These are phyloP conservation scores for Austrofundulus limnaeus DNA, from an alignment of 2,113 vertebrate genomes.

Conservation along the genomic window DNA sequence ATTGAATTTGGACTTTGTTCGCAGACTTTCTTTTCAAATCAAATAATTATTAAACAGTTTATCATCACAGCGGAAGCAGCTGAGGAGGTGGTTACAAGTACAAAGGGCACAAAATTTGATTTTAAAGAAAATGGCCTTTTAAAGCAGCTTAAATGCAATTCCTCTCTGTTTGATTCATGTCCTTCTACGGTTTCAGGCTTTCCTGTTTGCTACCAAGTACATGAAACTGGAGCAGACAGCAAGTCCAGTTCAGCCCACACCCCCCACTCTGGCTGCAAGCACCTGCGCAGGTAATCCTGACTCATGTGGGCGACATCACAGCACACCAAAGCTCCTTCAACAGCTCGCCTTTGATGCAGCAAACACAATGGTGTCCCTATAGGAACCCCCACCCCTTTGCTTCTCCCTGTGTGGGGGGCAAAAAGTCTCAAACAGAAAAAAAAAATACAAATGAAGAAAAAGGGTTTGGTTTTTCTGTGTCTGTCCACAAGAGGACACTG, in stretches of 20 bases:
- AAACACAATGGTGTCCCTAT: conserved; percentile 77
- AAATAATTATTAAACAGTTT: conserved; percentile 23
- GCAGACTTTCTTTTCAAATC: too few species aligned
- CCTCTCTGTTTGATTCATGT: conserved; percentile 8
- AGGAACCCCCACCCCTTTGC: conserved; percentile 36
- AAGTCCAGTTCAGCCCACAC: conserved; percentile 11
- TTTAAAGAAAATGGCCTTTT: not conserved
- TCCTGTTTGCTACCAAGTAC: conserved; percentile 29
- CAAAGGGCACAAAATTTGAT: not conserved
- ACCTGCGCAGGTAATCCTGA: conserved; percentile 66
- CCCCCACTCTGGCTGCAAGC: conserved; percentile 35
- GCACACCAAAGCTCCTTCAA: conserved; percentile 68
- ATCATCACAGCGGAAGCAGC: conserved; percentile 32
- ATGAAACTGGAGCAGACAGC: conserved; percentile 67
- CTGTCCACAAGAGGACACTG: conserved; percentile 72
- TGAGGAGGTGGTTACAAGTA: conserved; percentile 4
- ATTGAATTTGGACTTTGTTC: too few species aligned
- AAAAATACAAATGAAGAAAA: conserved; percentile 24
- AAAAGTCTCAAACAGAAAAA: conserved; percentile 15
- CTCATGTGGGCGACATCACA: conserved; percentile 75
- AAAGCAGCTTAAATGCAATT: conserved; percentile 4
- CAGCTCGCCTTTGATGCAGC: conserved; percentile 77
- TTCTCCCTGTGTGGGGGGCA: conserved; percentile 19
- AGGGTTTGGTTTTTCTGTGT: conserved; percentile 13
- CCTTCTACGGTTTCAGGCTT: conserved; percentile 18